These are phyloP conservation scores for Telenomus remus DNA, from an alignment of 1,140 invertebrate species.

Conservation along the genomic window DNA sequence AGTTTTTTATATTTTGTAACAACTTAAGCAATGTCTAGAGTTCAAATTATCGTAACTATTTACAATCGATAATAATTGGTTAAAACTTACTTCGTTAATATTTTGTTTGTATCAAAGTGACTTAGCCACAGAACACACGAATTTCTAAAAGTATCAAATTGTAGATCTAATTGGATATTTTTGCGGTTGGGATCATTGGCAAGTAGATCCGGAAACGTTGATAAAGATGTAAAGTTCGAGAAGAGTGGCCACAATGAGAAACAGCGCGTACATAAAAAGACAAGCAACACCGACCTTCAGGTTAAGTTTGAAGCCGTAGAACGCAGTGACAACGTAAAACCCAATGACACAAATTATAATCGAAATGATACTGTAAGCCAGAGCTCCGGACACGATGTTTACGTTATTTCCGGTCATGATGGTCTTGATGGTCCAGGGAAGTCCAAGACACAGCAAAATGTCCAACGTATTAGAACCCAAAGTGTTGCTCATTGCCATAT, in stretches of 20 bases:
- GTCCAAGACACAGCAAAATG: slow-evolving; percentile 88
- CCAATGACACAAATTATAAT: slow-evolving; percentile 78
- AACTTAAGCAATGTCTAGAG: no score
- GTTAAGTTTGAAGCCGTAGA: slow-evolving; percentile 78
- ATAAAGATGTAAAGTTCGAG: slow-evolving; percentile 78
- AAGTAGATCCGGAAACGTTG: slow-evolving; percentile 71
- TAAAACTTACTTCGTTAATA: no score
- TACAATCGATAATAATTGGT: no score
- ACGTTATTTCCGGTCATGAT: slow-evolving; percentile 76
- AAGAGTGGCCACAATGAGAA: slow-evolving; percentile 79
- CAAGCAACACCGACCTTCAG: slow-evolving; percentile 78
- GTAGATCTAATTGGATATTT: no score
- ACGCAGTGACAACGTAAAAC: slow-evolving; percentile 77
- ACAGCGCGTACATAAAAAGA: slow-evolving; percentile 78
- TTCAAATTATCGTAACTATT: no score
- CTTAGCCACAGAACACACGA: no score
- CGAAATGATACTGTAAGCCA: slow-evolving; percentile 81
- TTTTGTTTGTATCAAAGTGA: no score
- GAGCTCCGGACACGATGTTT: slow-evolving; percentile 77
- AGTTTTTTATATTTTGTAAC: no score
- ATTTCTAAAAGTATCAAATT: no score
- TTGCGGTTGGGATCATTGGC: no score
- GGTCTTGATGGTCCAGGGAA: slow-evolving; percentile 89
- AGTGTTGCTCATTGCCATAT: slow-evolving; percentile 90
- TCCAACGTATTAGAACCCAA: slow-evolving; percentile 90